Percentiles rank a stretch among this genome's conserved stretches.
phyloP scores from a whole-genome alignment of 2,888 invertebrate genomes.

The Nomada fucata region DNA sequence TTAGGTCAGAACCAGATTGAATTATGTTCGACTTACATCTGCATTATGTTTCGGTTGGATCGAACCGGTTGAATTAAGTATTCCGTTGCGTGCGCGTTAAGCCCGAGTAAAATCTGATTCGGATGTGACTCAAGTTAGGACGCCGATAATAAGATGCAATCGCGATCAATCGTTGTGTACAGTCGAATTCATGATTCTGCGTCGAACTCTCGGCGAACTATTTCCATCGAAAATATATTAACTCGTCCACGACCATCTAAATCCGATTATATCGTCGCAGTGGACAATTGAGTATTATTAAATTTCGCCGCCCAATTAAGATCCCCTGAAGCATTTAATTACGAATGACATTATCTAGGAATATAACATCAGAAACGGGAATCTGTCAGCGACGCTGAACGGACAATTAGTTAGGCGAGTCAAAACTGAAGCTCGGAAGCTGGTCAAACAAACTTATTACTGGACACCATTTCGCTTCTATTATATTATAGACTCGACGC shows the following conservation, averaged over 20 bases:
- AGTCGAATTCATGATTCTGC: too few species aligned
- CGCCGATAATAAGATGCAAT: too few species aligned
- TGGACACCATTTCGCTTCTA: too few species aligned
- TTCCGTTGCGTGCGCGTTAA: not conserved
- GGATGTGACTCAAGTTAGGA: not conserved
- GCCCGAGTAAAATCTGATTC: not conserved
- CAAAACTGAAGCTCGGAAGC: not conserved
- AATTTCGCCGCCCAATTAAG: not conserved
- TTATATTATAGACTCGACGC: not conserved
- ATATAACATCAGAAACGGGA: not conserved
- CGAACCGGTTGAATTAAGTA: not conserved
- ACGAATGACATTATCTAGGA: not conserved
- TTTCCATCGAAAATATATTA: not conserved
- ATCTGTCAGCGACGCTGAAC: not conserved
- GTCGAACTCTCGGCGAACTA: not conserved
- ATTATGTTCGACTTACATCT: slow-evolving; percentile 23
- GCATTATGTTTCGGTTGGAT: slow-evolving; percentile 22
- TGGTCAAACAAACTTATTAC: not conserved
- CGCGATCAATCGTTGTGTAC: too few species aligned
- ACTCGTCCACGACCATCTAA: not conserved
- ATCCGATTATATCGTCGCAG: not conserved
- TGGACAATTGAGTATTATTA: not conserved
- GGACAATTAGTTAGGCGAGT: not conserved
- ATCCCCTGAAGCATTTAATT: not conserved
- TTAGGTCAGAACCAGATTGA: slow-evolving; percentile 31